phyloP scores from a whole-genome alignment of 2,113 vertebrate species.

The Cephalopholis sonnerati region DNA sequence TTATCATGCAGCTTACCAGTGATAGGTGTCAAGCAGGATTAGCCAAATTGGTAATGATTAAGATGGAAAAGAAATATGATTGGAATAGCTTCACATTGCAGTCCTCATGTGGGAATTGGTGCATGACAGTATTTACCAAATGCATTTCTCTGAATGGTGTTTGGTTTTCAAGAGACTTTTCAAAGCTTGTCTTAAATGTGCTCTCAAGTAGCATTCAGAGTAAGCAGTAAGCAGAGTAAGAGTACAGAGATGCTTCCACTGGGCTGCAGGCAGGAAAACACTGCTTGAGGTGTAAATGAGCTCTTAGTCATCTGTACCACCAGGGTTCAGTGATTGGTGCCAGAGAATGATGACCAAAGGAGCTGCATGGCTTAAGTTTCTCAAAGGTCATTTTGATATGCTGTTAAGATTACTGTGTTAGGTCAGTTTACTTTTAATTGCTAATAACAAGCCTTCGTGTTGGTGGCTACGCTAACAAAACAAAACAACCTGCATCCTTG shows the following conservation, averaged over 20 bases:
- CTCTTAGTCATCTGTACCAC: conserved; percentile 11
- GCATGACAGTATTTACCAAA: no score
- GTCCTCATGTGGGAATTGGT: no score
- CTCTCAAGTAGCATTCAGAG: no score
- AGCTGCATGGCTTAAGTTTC: conserved; percentile 44
- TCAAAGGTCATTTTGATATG: conserved; percentile 31
- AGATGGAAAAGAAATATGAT: neutral
- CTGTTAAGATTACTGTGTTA: neutral
- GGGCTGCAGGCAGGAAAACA: neutral
- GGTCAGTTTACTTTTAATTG: conserved; percentile 50
- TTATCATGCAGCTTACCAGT: conserved; percentile 12
- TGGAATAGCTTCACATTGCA: no score
- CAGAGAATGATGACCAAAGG: conserved; percentile 31
- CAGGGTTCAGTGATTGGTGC: conserved; percentile 17
- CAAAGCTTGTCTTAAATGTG: neutral
- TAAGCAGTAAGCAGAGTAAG: no score
- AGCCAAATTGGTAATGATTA: neutral
- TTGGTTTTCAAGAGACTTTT: no score
- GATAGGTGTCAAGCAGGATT: neutral
- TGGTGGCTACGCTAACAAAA: conserved; percentile 20
- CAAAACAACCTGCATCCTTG: neutral
- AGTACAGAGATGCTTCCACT: neutral
- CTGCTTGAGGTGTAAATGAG: neutral
- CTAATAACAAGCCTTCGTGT: conserved; percentile 26
- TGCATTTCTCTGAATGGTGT: no score